Conservation (phyloP, 2,797 vertebrate genomes). For the Esox masquinongy region DNA sequence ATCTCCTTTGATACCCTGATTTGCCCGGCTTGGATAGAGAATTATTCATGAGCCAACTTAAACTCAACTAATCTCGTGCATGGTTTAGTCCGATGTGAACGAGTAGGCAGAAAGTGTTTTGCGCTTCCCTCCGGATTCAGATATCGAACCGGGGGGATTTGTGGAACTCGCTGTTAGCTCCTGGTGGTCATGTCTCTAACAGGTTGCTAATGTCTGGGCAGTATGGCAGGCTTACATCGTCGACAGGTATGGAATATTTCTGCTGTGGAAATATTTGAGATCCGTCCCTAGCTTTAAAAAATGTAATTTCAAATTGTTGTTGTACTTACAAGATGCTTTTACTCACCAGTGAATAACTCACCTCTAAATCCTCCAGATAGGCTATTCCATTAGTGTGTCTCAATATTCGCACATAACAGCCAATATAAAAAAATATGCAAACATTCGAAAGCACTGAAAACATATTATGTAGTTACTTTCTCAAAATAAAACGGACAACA, state of each 20-base stretch:
- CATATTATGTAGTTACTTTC: not conserved
- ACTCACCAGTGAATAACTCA: not conserved
- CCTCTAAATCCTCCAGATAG: not conserved
- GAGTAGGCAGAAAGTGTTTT: not conserved
- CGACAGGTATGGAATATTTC: not conserved
- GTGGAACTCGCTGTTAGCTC: not conserved
- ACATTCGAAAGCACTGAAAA: not conserved
- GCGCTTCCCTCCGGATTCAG: not conserved
- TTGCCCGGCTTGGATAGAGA: conserved; percentile 24
- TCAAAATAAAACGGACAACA: not conserved
- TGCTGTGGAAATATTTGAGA: not conserved
- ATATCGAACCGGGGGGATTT: not conserved
- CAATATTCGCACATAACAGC: not conserved
- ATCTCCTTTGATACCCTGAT: conserved; percentile 46
- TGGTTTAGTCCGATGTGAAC: not conserved
- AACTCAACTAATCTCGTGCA: not conserved
- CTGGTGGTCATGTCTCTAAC: not conserved
- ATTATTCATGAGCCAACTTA: conserved; percentile 29
- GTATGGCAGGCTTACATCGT: not conserved
- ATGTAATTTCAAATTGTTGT: not conserved
- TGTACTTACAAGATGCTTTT: not conserved
- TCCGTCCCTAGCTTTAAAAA: not conserved
- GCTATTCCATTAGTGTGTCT: not conserved
- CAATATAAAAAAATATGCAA: not conserved
- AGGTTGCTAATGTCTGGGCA: not conserved